phyloP scores from a whole-genome alignment of 1,140 invertebrate species.

The Phthorimaea operculella region DNA sequence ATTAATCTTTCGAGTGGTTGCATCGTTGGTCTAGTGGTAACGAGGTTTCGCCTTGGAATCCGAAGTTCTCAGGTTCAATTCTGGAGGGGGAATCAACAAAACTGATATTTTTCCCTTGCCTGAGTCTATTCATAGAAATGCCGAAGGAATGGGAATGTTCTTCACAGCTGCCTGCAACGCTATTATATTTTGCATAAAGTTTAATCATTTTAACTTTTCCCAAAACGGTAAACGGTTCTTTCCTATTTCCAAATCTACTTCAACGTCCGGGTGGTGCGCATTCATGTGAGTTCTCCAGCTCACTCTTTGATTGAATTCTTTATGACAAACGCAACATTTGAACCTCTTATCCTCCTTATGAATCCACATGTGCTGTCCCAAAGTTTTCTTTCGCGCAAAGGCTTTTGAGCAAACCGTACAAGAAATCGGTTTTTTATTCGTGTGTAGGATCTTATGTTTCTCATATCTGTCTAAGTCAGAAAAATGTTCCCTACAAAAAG shows the following conservation, averaged over 20 bases:
- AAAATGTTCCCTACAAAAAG: slow-evolving; percentile 10
- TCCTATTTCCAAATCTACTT: not conserved
- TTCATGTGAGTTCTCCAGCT: slow-evolving; percentile 47
- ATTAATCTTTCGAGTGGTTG: too few relatives aligned
- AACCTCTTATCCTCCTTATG: slow-evolving; percentile 54
- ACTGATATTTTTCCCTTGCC: too few relatives aligned
- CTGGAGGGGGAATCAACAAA: too few relatives aligned
- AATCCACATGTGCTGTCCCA: slow-evolving; percentile 66
- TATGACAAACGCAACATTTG: slow-evolving; percentile 64
- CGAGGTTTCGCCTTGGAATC: too few relatives aligned
- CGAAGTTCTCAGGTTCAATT: too few relatives aligned
- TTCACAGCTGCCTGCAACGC: too few relatives aligned
- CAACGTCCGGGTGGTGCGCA: slow-evolving; percentile 8
- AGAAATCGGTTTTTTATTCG: slow-evolving; percentile 43
- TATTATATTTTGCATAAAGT: too few relatives aligned
- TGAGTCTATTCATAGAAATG: too few relatives aligned
- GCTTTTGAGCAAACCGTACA: slow-evolving; percentile 62
- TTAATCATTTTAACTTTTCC: too few relatives aligned
- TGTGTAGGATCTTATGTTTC: slow-evolving; percentile 46
- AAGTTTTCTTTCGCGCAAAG: slow-evolving; percentile 64
- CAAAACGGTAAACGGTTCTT: too few relatives aligned
- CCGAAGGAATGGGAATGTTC: too few relatives aligned
- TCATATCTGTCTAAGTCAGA: slow-evolving; percentile 20
- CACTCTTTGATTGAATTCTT: slow-evolving; percentile 64
- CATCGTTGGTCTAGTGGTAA: too few relatives aligned